A percentile compares a stretch with the other conserved stretches of the same genome.
phyloP scores from a whole-genome alignment of 2,113 vertebrate species.

The Emberiza fucata region DNA sequence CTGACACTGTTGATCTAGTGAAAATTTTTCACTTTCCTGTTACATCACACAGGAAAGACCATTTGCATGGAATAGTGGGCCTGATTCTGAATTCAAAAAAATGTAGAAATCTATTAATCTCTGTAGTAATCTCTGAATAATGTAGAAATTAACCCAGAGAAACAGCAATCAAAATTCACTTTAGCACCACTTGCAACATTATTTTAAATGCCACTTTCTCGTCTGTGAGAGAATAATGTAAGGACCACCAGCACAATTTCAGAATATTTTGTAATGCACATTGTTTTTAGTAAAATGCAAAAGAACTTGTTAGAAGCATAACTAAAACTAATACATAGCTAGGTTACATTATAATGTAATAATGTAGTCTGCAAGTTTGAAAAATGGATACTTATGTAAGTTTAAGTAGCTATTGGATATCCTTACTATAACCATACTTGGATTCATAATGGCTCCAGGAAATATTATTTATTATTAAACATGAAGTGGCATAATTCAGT shows the following conservation, averaged over 20 bases:
- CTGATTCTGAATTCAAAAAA: background rate
- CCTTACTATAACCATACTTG: conserved; percentile 22
- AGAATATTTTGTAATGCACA: background rate
- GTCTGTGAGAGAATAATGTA: background rate
- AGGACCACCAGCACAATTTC: background rate
- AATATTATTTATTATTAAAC: conserved; percentile 52
- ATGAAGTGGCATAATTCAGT: conserved; percentile 35
- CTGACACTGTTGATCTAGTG: background rate
- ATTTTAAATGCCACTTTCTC: background rate
- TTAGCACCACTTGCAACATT: background rate
- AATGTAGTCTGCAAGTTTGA: conserved; percentile 13
- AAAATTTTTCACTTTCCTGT: background rate
- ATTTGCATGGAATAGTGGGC: background rate
- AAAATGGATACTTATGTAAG: conserved; percentile 16
- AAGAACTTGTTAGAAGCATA: background rate
- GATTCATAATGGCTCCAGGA: conserved; percentile 25
- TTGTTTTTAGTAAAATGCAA: background rate
- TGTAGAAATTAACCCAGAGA: background rate
- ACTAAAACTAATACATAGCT: background rate
- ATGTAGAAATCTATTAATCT: background rate
- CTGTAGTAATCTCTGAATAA: background rate
- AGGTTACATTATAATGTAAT: background rate
- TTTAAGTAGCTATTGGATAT: conserved; percentile 19
- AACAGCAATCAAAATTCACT: background rate
- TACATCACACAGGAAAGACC: background rate